phyloP scores from a whole-genome alignment of 2,888 invertebrate genomes.

The Coelinius sp. region DNA sequence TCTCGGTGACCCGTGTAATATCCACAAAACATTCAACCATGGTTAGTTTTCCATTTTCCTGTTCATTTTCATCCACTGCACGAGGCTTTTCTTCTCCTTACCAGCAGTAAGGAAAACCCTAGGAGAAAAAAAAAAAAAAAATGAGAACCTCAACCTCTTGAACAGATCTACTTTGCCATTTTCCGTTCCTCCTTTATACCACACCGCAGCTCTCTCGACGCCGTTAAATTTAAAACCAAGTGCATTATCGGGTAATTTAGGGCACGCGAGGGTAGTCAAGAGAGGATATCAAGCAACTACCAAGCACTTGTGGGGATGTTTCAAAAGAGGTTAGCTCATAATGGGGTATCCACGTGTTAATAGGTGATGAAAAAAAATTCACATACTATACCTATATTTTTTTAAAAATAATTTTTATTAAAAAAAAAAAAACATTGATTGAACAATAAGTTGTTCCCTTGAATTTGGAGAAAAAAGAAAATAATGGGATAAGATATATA shows the following conservation, averaged over 20 bases:
- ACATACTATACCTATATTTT: too few relatives aligned
- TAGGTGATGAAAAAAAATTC: slow-evolving; percentile 36
- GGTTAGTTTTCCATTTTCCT: slow-evolving; percentile 7
- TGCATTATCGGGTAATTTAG: slow-evolving; percentile 61
- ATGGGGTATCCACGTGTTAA: slow-evolving; percentile 16
- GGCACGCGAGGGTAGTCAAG: slow-evolving; percentile 42
- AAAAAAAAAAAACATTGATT: too few relatives aligned
- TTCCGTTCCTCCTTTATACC: slow-evolving; percentile 31
- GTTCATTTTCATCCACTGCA: slow-evolving; percentile 18
- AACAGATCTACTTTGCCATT: slow-evolving; percentile 27
- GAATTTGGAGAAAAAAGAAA: neutral
- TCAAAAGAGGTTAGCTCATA: slow-evolving; percentile 39
- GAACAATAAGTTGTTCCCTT: neutral
- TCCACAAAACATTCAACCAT: neutral
- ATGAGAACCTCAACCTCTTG: slow-evolving; percentile 21
- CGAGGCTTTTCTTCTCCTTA: neutral
- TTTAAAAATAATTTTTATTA: too few relatives aligned
- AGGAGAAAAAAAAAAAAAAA: neutral
- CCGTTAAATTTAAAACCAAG: slow-evolving; percentile 57
- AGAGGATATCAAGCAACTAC: neutral
- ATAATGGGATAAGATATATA: slow-evolving; percentile 18
- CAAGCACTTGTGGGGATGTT: slow-evolving; percentile 42
- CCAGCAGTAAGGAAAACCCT: neutral
- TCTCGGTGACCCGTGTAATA: slow-evolving; percentile 7
- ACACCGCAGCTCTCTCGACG: slow-evolving; percentile 33